These are phyloP conservation scores for Leptodactylus fallax DNA, from an alignment of 2,797 vertebrate genomes.

Conservation along the genomic window DNA sequence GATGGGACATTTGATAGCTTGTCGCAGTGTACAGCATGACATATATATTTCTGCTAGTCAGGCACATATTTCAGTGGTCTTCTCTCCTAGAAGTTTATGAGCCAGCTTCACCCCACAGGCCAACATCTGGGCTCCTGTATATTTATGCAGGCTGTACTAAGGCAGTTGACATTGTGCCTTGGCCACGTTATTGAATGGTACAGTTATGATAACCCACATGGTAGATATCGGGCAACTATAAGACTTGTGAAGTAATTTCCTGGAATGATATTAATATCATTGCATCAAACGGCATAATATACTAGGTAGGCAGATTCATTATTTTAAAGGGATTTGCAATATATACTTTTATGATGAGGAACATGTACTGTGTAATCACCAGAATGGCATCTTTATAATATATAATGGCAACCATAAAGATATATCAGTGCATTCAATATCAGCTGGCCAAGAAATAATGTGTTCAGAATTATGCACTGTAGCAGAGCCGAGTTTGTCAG, in stretches of 20 bases:
- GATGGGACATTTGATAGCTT: constrained; percentile 44
- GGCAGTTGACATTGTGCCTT: not conserved
- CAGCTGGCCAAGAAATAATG: constrained; percentile 4
- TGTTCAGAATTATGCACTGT: not conserved
- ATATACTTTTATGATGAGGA: constrained; percentile 27
- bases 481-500: not conserved
- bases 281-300: constrained; percentile 13
- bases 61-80: constrained; percentile 3
- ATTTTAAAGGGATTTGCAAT: constrained; percentile 22
- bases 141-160: constrained; percentile 5
- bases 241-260: constrained; percentile 6
- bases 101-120: constrained; percentile 19
- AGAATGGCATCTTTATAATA: not conserved
- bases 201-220: not conserved
- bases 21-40: constrained; percentile 16
- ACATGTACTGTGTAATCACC: constrained; percentile 17
- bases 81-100: constrained; percentile 8
- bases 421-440: constrained; percentile 1
- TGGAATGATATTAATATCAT: constrained; percentile 2
- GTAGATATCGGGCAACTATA: not conserved
- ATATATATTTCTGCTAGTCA: constrained; percentile 17
- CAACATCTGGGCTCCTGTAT: constrained; percentile 16
- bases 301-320: constrained; percentile 34
- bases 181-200: not conserved
- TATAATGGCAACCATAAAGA: constrained; percentile 11